Base-by-base conservation (phyloP, 2,888 invertebrate species). In the Pelosia muscerda region DNA sequence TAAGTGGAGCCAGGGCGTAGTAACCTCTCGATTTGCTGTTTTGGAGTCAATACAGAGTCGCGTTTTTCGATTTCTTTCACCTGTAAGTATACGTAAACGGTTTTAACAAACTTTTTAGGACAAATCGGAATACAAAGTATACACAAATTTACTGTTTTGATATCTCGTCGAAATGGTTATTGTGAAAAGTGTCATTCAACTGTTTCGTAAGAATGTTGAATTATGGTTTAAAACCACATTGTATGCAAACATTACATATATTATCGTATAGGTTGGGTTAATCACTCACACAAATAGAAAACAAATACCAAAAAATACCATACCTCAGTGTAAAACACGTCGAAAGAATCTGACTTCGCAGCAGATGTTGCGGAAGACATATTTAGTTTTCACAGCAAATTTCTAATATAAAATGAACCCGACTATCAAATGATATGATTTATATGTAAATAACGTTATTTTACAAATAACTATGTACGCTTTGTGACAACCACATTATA, bases 11-110 rank as follows among this genome's bases (percentile, higher is more conserved):
- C 99, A 71, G 99, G 99, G 82, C 99, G 96, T 68, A 99, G 96
- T 72, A 99, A 95, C 83, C 99, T 96, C 77, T 99, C 99, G 82
- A 99, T 98, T 95, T 99, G 99, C 95, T 99, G 99, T 90, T 97
- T 97, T 28, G 99, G 98, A 56, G 99, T 99, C 86, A 99, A 95
- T 62, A 98, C 98, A 8, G 99, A 98, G 94, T 99, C 99, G 81
- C 98, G 96, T 93, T 99, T 98, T 94, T 99, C 99, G 75, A 99
- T 99, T 95, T 98, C 98, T 96, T 99, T 99, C 66, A 99, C 99
- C 99, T 99, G 88, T 60, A 95, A 84, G 9, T 22, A 38, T 56
- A 19, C 9, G 49, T 8, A 64, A 78, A 53, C 53, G 34, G 19
- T 10, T 59, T 49, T 4, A 22, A 0, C 2, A 0, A 11, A 42